These are phyloP conservation scores for Naja naja DNA, from an alignment of 2,113 vertebrate genomes.

Conservation along the genomic window DNA sequence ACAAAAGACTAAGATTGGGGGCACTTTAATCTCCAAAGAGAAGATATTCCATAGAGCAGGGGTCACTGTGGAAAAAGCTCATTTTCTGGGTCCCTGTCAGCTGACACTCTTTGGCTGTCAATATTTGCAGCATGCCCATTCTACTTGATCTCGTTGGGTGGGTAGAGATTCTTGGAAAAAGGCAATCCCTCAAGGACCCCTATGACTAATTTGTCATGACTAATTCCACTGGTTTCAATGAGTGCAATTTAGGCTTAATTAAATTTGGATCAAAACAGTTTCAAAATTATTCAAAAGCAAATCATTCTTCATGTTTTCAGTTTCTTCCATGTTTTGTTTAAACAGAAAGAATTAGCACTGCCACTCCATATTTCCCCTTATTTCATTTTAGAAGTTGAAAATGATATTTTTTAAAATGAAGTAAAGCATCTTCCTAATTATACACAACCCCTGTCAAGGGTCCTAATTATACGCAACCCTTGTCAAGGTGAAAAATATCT, in stretches of 20 bases:
- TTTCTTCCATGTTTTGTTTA: neutral
- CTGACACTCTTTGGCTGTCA: neutral
- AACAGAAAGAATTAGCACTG: neutral
- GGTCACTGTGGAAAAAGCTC: neutral
- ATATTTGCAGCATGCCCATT: neutral
- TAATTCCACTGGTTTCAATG: neutral
- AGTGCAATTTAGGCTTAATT: neutral
- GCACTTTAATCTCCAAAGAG: neutral
- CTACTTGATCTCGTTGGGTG: neutral
- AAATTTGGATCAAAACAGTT: neutral
- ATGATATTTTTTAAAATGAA: neutral
- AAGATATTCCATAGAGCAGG: neutral
- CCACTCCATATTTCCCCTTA: neutral
- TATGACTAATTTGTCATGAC: neutral
- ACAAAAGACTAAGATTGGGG: neutral
- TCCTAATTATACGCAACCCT: neutral
- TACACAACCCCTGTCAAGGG: neutral
- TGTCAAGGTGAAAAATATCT: neutral
- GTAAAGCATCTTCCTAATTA: neutral
- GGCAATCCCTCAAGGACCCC: neutral
- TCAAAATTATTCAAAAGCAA: neutral
- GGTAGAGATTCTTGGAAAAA: neutral
- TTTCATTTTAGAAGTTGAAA: neutral
- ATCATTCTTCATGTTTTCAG: neutral
- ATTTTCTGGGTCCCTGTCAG: neutral